Evolutionary conservation across 2,888 invertebrate species (phyloP), one percentile per base, ranked within the genome.

Genomic region (Diploptera punctata): DNA sequence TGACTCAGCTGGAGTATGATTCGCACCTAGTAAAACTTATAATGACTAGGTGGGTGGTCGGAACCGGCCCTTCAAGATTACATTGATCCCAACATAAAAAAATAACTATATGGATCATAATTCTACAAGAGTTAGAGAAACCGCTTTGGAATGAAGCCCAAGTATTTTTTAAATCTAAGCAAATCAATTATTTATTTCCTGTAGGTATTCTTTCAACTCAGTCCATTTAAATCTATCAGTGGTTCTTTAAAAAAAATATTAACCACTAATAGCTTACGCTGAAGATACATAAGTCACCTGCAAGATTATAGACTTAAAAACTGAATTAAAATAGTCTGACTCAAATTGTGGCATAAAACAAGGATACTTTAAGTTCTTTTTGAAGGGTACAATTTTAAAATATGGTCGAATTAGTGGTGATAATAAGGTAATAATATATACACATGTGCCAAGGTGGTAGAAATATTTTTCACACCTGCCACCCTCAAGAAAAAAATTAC

Each of bases 221-320:
- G 10, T 29, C 65, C 9, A 65, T 65, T 65, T 65, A 65, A 65
- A 65, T 65, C 65, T 65, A 65, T 65, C 65, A 65, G 24, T 65
- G 18, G 29, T 47, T 3, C 29, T 47, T 44, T 33, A 33, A 33
- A n/a, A n/a, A n/a, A n/a, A n/a, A n/a, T n/a, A n/a, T n/a, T n/a
- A n/a, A 65, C n/a, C 65, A 26, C 44, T 26, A 65, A 65, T 65
- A 29, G 18, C 29, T 26, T 47, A 65, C 38, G 65, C 29, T 10
- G 44, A 47, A 44, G 16, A 29, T 16, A 62, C 57, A 16, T 31
- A 29, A 26, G n/a, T 31, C n/a, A 16, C 26, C 21, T 1, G 10
- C n/a, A 18, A 10, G 24, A 57, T 57, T 57, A 31, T 4, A 57
- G 16, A 29, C 26, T n/a, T 29, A 24, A 5, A 13, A 29, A 16